phyloP scores from a whole-genome alignment of 2,113 vertebrate genomes.

The Lathamus discolor region DNA sequence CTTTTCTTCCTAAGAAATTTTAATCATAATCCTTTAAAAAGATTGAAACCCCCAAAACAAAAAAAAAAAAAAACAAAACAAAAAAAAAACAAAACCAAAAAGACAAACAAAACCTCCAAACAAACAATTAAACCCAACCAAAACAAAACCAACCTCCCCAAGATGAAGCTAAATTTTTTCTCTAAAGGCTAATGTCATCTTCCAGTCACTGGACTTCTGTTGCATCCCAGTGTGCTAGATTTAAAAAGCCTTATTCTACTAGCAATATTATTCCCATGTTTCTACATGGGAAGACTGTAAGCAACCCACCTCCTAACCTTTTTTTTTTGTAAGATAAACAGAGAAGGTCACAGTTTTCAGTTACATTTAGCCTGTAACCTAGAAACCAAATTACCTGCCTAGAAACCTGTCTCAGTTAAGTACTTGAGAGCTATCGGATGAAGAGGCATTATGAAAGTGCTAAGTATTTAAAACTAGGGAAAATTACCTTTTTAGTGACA shows the following conservation, averaged over 20 bases:
- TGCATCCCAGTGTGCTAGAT: not conserved
- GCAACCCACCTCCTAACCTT: slow-evolving; percentile 9
- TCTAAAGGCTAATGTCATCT: not conserved
- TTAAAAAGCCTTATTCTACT: not conserved
- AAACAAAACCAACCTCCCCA: not conserved
- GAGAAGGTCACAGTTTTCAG: slow-evolving; percentile 56
- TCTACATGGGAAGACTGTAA: slow-evolving; percentile 7
- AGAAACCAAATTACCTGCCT: slow-evolving; percentile 63
- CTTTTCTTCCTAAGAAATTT: not conserved
- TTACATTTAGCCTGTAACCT: slow-evolving; percentile 62
- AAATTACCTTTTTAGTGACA: slow-evolving; percentile 63
- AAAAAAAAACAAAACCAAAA: not conserved
- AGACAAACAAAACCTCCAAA: not conserved
- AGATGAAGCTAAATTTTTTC: not conserved
- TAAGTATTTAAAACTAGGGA: slow-evolving; percentile 60
- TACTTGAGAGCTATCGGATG: slow-evolving; percentile 54
- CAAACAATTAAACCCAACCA: not conserved
- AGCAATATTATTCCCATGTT: not conserved
- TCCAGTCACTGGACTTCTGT: not conserved
- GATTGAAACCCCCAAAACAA: not conserved
- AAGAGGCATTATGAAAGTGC: slow-evolving; percentile 52
- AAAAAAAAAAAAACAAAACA: not conserved
- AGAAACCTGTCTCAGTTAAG: slow-evolving; percentile 49
- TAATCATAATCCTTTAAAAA: not conserved
- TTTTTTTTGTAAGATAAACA: slow-evolving; percentile 35